phyloP scores from a whole-genome alignment of 2,797 vertebrate species.

The Chaetophractus vellerosus region DNA sequence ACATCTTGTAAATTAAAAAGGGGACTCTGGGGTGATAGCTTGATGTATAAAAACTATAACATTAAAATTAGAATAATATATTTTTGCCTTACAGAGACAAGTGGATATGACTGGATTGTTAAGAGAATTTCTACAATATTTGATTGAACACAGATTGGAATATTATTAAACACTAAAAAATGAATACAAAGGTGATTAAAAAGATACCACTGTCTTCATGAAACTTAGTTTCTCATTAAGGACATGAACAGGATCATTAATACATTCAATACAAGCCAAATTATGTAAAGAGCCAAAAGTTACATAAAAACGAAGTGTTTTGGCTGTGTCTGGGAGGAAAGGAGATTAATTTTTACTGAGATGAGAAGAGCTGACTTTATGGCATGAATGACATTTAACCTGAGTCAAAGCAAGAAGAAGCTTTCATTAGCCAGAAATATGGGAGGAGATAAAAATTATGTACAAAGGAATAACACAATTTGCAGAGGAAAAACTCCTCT shows the following conservation, averaged over 20 bases:
- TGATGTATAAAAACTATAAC: not conserved
- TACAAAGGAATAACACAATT: not conserved
- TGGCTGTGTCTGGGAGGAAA: not conserved
- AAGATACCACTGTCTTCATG: not conserved
- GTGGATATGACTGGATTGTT: not conserved
- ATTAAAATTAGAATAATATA: not conserved
- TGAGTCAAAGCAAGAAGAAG: not conserved
- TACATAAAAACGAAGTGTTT: not conserved
- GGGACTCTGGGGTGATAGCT: not conserved
- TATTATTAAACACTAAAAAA: not conserved
- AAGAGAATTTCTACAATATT: not conserved
- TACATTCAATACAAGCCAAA: not conserved
- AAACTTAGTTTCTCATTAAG: not conserved
- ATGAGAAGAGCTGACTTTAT: slow-evolving; percentile 34
- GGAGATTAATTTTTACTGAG: slow-evolving; percentile 60
- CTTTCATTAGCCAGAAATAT: slow-evolving; percentile 53
- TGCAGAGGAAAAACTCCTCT: not conserved
- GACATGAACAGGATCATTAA: not conserved
- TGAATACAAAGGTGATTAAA: not conserved
- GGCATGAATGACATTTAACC: slow-evolving; percentile 34
- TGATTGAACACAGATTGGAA: not conserved
- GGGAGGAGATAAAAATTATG: not conserved
- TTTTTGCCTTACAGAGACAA: not conserved
- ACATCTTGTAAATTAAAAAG: not conserved
- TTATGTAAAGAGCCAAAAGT: not conserved